Evolutionary conservation across 1,140 invertebrate genomes (phyloP), one percentile per base, ranked within the genome.

Genomic region (Bombus pascuorum): DNA sequence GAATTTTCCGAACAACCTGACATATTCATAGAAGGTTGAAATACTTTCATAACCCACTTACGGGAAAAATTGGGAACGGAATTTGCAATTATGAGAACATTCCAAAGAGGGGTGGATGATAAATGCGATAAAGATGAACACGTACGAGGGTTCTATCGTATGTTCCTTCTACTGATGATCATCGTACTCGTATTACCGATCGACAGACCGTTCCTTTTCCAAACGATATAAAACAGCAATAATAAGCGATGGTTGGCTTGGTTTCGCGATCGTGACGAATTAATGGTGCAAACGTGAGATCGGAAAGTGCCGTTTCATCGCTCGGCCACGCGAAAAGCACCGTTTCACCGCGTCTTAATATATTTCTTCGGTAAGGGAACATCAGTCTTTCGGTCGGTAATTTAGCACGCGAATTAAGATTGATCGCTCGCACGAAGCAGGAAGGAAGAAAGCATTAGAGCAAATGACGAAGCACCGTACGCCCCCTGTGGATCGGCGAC

Each of bases 331-430:
- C 72, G 39, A 68, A 77, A 83, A 78, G 13, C 37, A 53, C 37
- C 47, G 83, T 80, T 85, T 72, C 77, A 85, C 42, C 68, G 39
- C 32, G 83, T 80, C 76, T 73, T 80, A 53, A 80, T 85, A 79
- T 53, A 80, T 85, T 85, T 80, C 66, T 59, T 70, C 39, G 66
- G 13, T 9, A 22, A 42, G 4, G 44, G 28, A n/a, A 44, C 39
- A 72, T 84, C 81, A 28, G 75, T 42, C 66, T 71, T 34, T 71
- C 83, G 37, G n/a, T 25, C 22, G 66, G 75, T 72, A 84, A 80
- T 84, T 84, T 72, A 59, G 53, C 66, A 37, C 53, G n/a, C n/a
- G 83, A 80, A 85, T 85, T 80, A 80, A 85, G 83, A 85, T 85
- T 80, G 83, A 85, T 85, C 77, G 83, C 34, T 44, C 5, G 39